Conservation (phyloP, 2,113 vertebrate species). For the Nycticorax nycticorax region DNA sequence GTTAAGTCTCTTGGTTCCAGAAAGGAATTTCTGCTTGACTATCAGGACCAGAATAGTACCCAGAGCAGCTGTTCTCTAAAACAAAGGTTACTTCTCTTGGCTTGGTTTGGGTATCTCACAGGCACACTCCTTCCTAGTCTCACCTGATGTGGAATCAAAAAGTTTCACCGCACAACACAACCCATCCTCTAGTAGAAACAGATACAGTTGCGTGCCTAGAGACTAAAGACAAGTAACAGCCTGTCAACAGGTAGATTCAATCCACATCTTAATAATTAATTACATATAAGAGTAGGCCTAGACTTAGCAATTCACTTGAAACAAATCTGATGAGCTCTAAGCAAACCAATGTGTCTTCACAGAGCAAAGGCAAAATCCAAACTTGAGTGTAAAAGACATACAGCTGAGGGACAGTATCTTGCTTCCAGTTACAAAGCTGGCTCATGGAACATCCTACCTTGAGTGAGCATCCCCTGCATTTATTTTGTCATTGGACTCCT, state of each 20-base stretch:
- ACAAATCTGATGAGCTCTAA: background rate
- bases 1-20: background rate
- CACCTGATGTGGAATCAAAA: background rate
- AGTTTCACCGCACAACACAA: fast-evolving
- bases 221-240: background rate
- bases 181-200: background rate
- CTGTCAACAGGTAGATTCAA: background rate
- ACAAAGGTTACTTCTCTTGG: background rate
- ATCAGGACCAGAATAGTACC: background rate
- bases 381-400: background rate
- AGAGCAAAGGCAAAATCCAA: background rate
- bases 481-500: background rate
- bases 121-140: background rate
- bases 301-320: background rate
- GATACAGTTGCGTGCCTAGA: background rate
- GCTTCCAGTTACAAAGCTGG: background rate
- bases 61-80: background rate
- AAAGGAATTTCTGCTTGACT: background rate
- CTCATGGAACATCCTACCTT: background rate
- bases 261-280: background rate
- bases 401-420: background rate
- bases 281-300: background rate
- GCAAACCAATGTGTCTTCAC: background rate
- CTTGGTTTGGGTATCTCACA: background rate
- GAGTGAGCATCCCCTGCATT: background rate